These are phyloP conservation scores for Hetaerina titia DNA, from an alignment of 2,888 invertebrate species.

Conservation along the genomic window DNA sequence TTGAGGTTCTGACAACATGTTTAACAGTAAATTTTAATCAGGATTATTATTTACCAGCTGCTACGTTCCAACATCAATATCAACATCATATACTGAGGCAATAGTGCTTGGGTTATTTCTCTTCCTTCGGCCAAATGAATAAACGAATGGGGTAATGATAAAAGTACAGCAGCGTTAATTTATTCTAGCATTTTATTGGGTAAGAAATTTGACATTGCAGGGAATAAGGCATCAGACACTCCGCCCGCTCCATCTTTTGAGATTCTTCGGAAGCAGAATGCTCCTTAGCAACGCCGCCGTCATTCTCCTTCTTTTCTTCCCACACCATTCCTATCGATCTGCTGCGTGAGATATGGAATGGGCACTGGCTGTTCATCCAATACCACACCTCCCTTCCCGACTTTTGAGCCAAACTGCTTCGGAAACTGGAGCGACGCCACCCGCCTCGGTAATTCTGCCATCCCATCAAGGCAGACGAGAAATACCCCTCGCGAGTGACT, in stretches of 20 bases:
- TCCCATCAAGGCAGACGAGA: not conserved
- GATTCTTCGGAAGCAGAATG: conserved; percentile 47
- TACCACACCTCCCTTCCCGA: not conserved
- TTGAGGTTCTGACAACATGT: no score
- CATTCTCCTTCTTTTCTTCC: not conserved
- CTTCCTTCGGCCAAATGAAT: no score
- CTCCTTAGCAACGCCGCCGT: not conserved
- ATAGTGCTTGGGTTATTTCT: no score
- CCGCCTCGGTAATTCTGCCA: not conserved
- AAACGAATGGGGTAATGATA: no score
- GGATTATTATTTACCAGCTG: no score
- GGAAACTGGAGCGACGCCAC: not conserved
- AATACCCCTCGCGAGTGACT: not conserved
- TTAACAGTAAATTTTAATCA: no score
- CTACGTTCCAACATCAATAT: no score
- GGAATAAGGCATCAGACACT: not conserved
- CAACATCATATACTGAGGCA: no score
- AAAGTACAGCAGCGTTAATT: not conserved
- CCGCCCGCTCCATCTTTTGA: conserved; percentile 55
- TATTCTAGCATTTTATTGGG: not conserved
- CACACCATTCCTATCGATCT: conserved; percentile 8
- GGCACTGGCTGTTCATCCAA: not conserved
- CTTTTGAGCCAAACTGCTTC: not conserved
- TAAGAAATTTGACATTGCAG: not conserved
- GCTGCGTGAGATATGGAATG: conserved; percentile 30